phyloP scores from a whole-genome alignment of 2,797 vertebrate species.

The Phalloptychus januarius region DNA sequence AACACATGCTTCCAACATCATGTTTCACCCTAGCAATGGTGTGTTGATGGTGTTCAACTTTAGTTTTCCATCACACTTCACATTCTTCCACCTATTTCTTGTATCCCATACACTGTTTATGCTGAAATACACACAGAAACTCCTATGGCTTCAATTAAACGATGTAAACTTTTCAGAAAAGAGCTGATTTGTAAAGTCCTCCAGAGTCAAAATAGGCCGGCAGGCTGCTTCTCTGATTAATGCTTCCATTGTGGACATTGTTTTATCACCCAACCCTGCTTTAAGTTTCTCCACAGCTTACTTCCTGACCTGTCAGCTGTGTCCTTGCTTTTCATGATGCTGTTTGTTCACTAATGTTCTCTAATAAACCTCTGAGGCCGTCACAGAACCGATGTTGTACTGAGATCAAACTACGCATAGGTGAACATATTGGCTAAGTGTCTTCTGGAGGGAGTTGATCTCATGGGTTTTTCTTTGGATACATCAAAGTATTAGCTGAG shows the following conservation, averaged over 20 bases:
- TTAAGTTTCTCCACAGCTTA: not conserved
- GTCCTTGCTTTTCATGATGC: not conserved
- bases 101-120: not conserved
- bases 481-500: not conserved
- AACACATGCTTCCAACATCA: not conserved
- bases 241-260: not conserved
- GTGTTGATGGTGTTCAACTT: not conserved
- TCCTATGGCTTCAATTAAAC: not conserved
- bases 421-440: not conserved
- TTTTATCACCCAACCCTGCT: not conserved
- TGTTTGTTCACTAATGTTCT: not conserved
- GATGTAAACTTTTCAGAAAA: not conserved
- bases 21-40: not conserved
- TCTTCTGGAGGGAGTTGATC: not conserved
- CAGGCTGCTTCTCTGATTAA: not conserved
- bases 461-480: not conserved
- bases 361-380: not conserved
- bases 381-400: not conserved
- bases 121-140: not conserved
- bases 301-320: not conserved
- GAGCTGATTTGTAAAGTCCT: not conserved
- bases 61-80: not conserved
- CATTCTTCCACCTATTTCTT: not conserved
- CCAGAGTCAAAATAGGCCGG: not conserved
- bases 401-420: not conserved